A percentile compares a stretch with the other conserved stretches of the same genome.
phyloP scores from a whole-genome alignment of 2,888 invertebrate species.

The Conistra vaccinii region DNA sequence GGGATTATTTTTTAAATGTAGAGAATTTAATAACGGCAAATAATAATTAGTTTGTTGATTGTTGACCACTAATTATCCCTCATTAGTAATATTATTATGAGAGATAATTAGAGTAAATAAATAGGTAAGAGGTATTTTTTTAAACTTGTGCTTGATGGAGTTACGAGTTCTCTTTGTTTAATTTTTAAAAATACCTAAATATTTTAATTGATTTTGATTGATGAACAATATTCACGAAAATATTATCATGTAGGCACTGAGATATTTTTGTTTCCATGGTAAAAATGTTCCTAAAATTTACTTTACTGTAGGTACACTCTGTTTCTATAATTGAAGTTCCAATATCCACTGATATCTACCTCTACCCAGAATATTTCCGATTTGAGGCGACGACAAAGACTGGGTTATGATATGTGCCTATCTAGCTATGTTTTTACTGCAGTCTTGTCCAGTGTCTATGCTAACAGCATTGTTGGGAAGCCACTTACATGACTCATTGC shows the following conservation, averaged over 20 bases:
- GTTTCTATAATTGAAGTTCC: background rate
- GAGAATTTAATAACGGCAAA: background rate
- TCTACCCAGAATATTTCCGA: background rate
- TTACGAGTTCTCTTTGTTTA: no score
- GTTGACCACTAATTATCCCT: conserved; percentile 8
- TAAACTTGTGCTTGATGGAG: background rate
- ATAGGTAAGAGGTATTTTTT: background rate
- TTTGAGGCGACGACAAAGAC: background rate
- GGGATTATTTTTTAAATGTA: background rate
- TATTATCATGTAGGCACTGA: background rate
- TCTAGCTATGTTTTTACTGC: background rate
- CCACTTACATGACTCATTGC: conserved; percentile 47
- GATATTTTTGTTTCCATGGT: background rate
- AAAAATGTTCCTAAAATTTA: no score
- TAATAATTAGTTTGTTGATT: conserved; percentile 24
- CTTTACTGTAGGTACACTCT: no score
- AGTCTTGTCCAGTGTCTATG: conserved; percentile 26
- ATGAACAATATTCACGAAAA: no score
- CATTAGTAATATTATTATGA: background rate
- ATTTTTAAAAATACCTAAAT: background rate
- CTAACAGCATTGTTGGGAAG: conserved; percentile 38
- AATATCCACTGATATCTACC: background rate
- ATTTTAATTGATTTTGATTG: background rate
- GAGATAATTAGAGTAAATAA: background rate
- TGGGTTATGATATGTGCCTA: no score